Conservation (phyloP, 35 echinoderm and acorn worm genomes). For the Chiridota heheva region DNA sequence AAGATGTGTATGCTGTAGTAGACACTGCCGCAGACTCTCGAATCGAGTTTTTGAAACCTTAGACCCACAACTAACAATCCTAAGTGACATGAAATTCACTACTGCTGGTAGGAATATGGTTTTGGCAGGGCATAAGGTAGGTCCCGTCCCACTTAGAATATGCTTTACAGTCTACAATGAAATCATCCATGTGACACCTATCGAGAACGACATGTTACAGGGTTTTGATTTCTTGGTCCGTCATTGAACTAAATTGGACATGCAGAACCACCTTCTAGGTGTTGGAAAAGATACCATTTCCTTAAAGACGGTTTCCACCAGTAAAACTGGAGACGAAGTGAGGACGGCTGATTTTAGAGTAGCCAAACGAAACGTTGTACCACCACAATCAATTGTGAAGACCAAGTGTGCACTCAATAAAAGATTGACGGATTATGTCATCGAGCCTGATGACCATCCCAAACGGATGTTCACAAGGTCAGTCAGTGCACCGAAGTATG, state of each 20-base stretch:
- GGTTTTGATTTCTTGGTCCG: constrained; percentile 25
- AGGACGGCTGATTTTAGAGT: neutral
- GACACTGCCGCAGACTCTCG: constrained; percentile 36
- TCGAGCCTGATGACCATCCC: constrained; percentile 18
- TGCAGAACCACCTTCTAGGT: neutral
- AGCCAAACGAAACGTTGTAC: neutral
- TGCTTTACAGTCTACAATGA: constrained; percentile 6
- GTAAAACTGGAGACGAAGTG: neutral
- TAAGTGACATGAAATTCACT: neutral
- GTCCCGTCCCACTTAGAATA: constrained; percentile 15
- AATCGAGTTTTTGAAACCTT: constrained; percentile 13
- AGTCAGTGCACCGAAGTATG: constrained; percentile 3
- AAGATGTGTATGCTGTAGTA: neutral
- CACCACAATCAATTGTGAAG: constrained; percentile 19
- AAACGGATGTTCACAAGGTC: neutral
- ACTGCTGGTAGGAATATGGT: constrained; percentile 31
- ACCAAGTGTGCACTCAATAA: constrained; percentile 4
- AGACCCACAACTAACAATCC: constrained; percentile 8
- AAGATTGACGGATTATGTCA: constrained; percentile 23
- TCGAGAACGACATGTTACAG: constrained; percentile 53
- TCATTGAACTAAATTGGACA: constrained; percentile 5
- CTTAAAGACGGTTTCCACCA: neutral
- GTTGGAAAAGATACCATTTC: constrained; percentile 16
- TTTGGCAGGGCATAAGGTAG: constrained; percentile 29
- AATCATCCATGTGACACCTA: constrained; percentile 54